Evolutionary conservation across 2,113 vertebrate species (phyloP), one percentile per base, ranked within the genome.

Genomic region (Stercorarius parasiticus): DNA sequence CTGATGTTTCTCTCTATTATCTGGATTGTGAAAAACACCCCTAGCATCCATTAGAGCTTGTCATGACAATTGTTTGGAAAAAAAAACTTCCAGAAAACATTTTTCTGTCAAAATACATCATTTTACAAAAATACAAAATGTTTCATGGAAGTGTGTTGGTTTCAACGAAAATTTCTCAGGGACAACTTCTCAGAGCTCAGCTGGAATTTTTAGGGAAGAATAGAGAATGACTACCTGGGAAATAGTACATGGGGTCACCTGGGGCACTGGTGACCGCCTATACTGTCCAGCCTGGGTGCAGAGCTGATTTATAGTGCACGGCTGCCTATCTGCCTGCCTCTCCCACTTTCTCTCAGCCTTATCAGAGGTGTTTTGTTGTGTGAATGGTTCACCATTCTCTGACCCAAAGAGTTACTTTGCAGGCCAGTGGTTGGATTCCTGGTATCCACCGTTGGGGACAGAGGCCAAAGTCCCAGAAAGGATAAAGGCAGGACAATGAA

Each of bases 1-100:
- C 40, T 83, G 45, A 36, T 93, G 16, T 86, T 80, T 94, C 53
- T 91, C 50, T 90, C 34, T 82, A 1, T 82, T 73, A 58, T 27
- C 34, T 40, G 26, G 15, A 77, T 92, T 90, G 93, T 94, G 58
- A 91, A 86, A 91, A 90, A 34, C n/a, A 73, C 10, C 42, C 32
- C 62, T 90, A 66, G 32, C 69, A 77, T 92, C 79, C 69, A 43
- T 93, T 94, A 92, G 82, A 94, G 79, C 38, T 96, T 95, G 71
- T 93, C 71, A 83, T 92, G 82, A 83, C 62, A 90, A 83, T 49
- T 90, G 79, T 81, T 80, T 70, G 70, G 2, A 34, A 42, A 20
- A 43, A 29, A 72, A 49, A 32, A 42, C 34, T 87, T 85, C 30
- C 45, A 93, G 66, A 82, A 86, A 92, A 86, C 42, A 64, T 83